Conservation (phyloP, 2,797 vertebrate species). For the Xenentodon cancila region DNA sequence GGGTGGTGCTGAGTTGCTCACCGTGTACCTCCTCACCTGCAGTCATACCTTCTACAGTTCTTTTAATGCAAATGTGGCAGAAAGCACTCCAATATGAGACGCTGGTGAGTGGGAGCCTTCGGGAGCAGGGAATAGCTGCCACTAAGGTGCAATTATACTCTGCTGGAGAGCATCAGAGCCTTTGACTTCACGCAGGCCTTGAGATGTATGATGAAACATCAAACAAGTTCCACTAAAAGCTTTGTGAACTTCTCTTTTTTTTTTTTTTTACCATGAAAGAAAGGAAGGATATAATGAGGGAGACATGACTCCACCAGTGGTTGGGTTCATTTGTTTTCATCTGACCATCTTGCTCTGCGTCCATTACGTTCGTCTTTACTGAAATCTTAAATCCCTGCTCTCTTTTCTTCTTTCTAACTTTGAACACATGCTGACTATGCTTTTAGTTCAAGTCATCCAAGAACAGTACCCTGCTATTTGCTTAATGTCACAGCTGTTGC, state of each 20-base stretch:
- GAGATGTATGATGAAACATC: slow-evolving; percentile 61
- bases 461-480: slow-evolving; percentile 28
- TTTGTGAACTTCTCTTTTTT: slow-evolving; percentile 10
- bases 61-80: slow-evolving; percentile 35
- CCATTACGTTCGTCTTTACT: slow-evolving; percentile 13
- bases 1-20: not conserved
- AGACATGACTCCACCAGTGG: slow-evolving; percentile 25
- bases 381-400: slow-evolving; percentile 24
- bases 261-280: slow-evolving; percentile 18
- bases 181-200: slow-evolving; percentile 43
- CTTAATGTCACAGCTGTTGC: slow-evolving; percentile 67
- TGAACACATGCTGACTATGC: slow-evolving; percentile 13
- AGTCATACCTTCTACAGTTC: slow-evolving; percentile 29
- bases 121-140: slow-evolving; percentile 50
- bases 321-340: slow-evolving; percentile 36
- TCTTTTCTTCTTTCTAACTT: slow-evolving; percentile 15
- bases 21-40: not conserved
- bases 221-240: slow-evolving; percentile 48
- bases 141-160: slow-evolving; percentile 59
- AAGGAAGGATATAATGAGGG: slow-evolving; percentile 24
- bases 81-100: slow-evolving; percentile 32
- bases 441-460: slow-evolving; percentile 58
- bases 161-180: slow-evolving; percentile 39
- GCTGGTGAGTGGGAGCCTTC: slow-evolving; percentile 23
- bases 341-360: slow-evolving; percentile 11